Conservation (phyloP, 2,797 vertebrate genomes). For the Arctocebus calabarensis region DNA sequence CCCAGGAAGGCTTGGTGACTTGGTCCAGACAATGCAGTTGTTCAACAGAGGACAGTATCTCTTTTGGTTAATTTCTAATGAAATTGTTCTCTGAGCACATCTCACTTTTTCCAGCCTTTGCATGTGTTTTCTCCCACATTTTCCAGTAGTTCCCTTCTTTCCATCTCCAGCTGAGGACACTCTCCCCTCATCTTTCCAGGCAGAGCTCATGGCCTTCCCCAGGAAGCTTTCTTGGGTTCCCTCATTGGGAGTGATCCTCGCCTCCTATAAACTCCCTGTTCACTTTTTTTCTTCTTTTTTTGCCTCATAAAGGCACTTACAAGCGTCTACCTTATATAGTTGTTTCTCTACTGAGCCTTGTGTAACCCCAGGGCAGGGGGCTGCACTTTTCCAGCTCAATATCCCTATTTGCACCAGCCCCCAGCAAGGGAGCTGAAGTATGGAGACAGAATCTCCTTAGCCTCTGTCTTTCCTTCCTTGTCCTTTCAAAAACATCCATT, state of each 20-base stretch:
- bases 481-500: neutral
- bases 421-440: neutral
- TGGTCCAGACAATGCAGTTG: neutral
- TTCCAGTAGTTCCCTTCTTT: neutral
- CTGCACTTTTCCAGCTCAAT: neutral
- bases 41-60: neutral
- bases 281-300: neutral
- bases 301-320: neutral
- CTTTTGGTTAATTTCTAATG: neutral
- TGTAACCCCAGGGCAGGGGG: too few relatives aligned
- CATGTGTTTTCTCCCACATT: neutral
- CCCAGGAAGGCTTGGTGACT: neutral
- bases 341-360: neutral
- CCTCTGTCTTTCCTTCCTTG: neutral
- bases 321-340: neutral
- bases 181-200: neutral
- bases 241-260: neutral
- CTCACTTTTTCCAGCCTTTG: neutral
- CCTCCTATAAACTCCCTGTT: neutral
- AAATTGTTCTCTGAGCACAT: neutral
- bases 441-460: neutral
- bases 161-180: too few relatives aligned
- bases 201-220: neutral
- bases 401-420: neutral
- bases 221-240: neutral